phyloP scores from a whole-genome alignment of 2,113 vertebrate genomes.

The Lates calcarifer region DNA sequence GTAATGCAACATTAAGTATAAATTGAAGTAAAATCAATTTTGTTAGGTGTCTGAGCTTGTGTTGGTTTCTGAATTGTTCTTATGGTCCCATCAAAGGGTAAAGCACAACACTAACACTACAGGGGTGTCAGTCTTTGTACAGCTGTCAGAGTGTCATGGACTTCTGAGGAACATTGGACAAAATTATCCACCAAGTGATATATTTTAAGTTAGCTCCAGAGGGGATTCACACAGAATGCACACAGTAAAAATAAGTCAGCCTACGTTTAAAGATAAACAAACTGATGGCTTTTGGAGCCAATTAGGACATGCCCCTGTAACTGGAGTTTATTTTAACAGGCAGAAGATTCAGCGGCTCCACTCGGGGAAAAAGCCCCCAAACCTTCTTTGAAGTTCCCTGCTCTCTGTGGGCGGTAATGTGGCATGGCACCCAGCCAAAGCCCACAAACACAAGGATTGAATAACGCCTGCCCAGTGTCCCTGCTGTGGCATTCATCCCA shows the following conservation, averaged over 20 bases:
- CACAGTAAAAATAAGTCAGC: slow-evolving; percentile 53
- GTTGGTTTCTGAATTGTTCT: slow-evolving; percentile 4
- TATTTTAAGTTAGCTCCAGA: slow-evolving; percentile 55
- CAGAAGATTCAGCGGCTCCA: slow-evolving; percentile 71
- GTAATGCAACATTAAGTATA: neutral
- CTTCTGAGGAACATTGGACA: slow-evolving; percentile 39
- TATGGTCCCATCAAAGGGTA: neutral
- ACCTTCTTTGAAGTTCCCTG: slow-evolving; percentile 74
- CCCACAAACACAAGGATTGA: slow-evolving; percentile 74
- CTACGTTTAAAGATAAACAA: slow-evolving; percentile 67
- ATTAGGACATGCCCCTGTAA: slow-evolving; percentile 67
- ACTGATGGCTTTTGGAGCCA: slow-evolving; percentile 67
- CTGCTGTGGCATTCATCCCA: slow-evolving; percentile 61
- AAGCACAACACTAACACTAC: neutral
- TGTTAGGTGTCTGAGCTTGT: neutral
- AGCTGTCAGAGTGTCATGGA: slow-evolving; percentile 50
- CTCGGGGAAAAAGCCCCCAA: slow-evolving; percentile 50
- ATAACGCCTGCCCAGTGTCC: slow-evolving; percentile 66
- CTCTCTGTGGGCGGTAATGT: slow-evolving; percentile 73
- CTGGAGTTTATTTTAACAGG: slow-evolving; percentile 68
- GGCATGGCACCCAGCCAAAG: slow-evolving; percentile 69
- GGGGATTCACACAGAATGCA: slow-evolving; percentile 49
- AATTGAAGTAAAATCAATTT: neutral
- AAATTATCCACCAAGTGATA: slow-evolving; percentile 54
- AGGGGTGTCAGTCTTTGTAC: slow-evolving; percentile 33